These are phyloP conservation scores for Temnothorax ravouxi DNA, from an alignment of 2,888 invertebrate species.

Conservation along the genomic window DNA sequence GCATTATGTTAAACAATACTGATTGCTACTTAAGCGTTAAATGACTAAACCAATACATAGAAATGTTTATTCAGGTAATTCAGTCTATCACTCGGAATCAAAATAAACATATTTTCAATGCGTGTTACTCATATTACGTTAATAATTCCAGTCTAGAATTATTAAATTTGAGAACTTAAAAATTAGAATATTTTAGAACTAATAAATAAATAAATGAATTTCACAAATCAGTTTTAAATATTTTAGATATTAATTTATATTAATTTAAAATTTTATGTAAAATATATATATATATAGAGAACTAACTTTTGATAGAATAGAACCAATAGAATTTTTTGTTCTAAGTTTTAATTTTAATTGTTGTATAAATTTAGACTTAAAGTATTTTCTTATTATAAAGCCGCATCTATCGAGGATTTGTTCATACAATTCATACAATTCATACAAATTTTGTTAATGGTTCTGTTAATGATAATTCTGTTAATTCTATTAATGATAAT, in stretches of 20 bases:
- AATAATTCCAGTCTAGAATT: neutral
- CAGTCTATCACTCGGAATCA: neutral
- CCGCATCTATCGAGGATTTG: neutral
- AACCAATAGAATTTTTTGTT: neutral
- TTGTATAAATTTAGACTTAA: neutral
- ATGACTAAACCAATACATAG: slow-evolving; percentile 28
- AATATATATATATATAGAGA: neutral
- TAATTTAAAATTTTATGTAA: neutral
- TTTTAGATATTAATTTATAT: neutral
- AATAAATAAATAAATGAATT: neutral
- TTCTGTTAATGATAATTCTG: neutral
- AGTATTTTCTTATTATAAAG: neutral
- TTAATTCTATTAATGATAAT: slow-evolving; percentile 6
- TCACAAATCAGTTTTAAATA: neutral
- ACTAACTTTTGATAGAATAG: neutral
- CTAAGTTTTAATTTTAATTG: neutral
- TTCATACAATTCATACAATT: neutral
- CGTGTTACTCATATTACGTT: neutral
- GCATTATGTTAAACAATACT: slow-evolving; percentile 51
- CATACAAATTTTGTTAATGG: neutral
- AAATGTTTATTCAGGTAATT: slow-evolving; percentile 26
- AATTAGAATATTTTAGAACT: neutral
- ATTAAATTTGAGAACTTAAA: too few species aligned
- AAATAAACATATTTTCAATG: slow-evolving; percentile 16
- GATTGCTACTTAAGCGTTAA: slow-evolving; percentile 50